phyloP scores from a whole-genome alignment of 2,888 invertebrate genomes.

The Belgica antarctica region DNA sequence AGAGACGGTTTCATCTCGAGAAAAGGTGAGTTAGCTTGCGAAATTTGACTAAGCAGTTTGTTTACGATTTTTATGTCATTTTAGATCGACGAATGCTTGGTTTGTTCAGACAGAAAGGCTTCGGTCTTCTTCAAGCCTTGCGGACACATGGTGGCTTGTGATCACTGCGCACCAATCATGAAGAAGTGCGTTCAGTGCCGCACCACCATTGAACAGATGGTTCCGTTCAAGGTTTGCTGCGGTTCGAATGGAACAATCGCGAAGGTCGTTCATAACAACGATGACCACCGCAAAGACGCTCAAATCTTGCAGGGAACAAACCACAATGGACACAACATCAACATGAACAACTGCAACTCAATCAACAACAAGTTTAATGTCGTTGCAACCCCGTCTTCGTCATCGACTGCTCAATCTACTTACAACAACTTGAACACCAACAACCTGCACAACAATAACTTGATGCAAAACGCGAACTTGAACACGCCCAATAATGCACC shows the following conservation, averaged over 20 bases:
- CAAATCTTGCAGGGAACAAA: slow-evolving; percentile 38
- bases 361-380: slow-evolving; percentile 37
- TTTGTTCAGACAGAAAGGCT: slow-evolving; percentile 92
- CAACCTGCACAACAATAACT: slow-evolving; percentile 22
- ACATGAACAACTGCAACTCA: slow-evolving; percentile 39
- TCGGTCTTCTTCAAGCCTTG: slow-evolving; percentile 92
- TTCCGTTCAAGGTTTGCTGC: slow-evolving; percentile 60
- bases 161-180: slow-evolving; percentile 88
- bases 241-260: slow-evolving; percentile 54
- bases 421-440: slow-evolving; percentile 49
- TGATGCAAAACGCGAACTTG: slow-evolving; percentile 37
- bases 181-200: slow-evolving; percentile 97
- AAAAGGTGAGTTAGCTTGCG: slow-evolving; percentile 60
- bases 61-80: slow-evolving; percentile 45
- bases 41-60: background rate
- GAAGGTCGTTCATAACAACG: slow-evolving; percentile 10
- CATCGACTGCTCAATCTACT: slow-evolving; percentile 37
- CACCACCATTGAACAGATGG: slow-evolving; percentile 74
- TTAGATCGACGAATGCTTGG: slow-evolving; percentile 92
- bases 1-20: slow-evolving; percentile 73
- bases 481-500: slow-evolving; percentile 44
- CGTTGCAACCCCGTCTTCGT: slow-evolving; percentile 1
- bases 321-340: slow-evolving; percentile 41
- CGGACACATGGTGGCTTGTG: slow-evolving; percentile 75
- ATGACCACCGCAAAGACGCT: slow-evolving; percentile 21